Evolutionary conservation across 2,113 vertebrate species (phyloP).

Genomic region (Pardalotus punctatus): DNA sequence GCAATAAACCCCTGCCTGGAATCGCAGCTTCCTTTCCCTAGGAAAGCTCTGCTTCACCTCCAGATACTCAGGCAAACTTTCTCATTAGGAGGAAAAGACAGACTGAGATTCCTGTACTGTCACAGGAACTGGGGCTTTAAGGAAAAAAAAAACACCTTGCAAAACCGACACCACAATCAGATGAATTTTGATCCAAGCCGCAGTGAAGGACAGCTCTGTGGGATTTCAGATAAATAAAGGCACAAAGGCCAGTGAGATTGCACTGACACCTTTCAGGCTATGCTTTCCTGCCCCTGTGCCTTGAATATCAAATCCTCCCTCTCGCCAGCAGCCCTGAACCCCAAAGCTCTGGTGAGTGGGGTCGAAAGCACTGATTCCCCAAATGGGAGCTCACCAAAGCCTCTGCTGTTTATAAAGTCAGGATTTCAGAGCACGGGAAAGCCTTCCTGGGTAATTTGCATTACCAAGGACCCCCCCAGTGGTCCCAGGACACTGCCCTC

Average conservation of each 20-base stretch:
- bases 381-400: not conserved
- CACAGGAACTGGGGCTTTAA: not conserved
- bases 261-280: constrained; percentile 29
- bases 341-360: not conserved
- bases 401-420: not conserved
- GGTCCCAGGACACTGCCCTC: not conserved
- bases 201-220: not conserved
- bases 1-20: not conserved
- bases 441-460: not conserved
- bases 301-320: not conserved
- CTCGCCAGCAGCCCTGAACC: not conserved
- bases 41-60: not conserved
- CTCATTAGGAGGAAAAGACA: not conserved
- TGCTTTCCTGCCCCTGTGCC: not conserved
- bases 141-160: not conserved
- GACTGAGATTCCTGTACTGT: not conserved
- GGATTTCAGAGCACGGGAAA: not conserved
- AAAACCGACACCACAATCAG: not conserved
- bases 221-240: constrained; percentile 32
- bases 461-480: fast-evolving
- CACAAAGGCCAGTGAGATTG: constrained; percentile 18
- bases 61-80: not conserved
- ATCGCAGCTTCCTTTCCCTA: not conserved
- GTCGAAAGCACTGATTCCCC: not conserved
- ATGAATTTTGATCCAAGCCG: not conserved